Conservation (phyloP, 1,140 invertebrate species). For the Antheraea mylitta region DNA sequence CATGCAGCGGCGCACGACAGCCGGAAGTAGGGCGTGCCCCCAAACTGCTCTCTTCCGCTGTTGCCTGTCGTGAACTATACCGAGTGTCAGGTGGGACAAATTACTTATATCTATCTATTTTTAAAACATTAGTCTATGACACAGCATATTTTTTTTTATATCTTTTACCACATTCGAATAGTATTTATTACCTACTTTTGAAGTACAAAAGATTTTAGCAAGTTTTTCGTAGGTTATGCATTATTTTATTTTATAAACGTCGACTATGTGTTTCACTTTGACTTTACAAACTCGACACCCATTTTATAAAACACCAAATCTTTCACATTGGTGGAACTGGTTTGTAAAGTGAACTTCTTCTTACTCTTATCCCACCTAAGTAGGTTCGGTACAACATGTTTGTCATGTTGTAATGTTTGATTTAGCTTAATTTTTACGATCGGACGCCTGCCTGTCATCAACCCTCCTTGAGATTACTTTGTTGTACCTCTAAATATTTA, state of each 20-base stretch:
- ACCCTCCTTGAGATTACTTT: too few relatives aligned
- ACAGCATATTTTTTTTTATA: not conserved
- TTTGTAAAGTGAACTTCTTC: too few relatives aligned
- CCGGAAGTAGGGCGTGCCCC: slow-evolving; percentile 62
- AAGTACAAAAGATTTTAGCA: not conserved
- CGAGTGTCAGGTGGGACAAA: slow-evolving; percentile 28
- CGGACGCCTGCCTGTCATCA: too few relatives aligned
- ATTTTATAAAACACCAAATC: too few relatives aligned
- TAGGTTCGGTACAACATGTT: too few relatives aligned
- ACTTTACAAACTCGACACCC: not conserved
- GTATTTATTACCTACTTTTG: not conserved
- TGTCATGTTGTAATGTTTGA: too few relatives aligned
- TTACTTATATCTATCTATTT: slow-evolving; percentile 3
- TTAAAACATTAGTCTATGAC: not conserved
- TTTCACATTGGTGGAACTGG: too few relatives aligned
- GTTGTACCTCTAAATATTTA: too few relatives aligned
- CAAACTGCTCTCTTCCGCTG: slow-evolving; percentile 67
- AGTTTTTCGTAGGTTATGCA: not conserved
- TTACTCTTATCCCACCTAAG: too few relatives aligned
- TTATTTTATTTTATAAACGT: not conserved
- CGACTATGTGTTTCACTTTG: too few relatives aligned
- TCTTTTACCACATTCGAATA: not conserved
- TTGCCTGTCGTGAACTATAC: slow-evolving; percentile 23
- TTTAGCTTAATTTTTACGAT: too few relatives aligned
- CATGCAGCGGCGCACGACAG: slow-evolving; percentile 64